Evolutionary conservation across 2,888 invertebrate genomes (phyloP).

Genomic region (Drosophila melanosoma): DNA sequence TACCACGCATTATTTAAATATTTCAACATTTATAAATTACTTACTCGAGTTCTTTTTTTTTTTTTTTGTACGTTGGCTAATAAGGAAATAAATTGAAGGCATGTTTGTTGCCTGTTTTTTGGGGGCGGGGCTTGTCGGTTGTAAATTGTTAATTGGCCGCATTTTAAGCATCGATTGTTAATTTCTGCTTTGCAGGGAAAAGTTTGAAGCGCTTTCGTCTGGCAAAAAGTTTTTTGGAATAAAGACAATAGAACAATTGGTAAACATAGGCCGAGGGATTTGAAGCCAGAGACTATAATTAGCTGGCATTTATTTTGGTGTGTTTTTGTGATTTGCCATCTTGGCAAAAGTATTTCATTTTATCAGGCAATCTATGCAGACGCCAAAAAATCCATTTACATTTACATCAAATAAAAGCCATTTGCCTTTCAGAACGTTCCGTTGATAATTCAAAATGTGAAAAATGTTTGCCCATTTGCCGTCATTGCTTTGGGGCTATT

Average conservation of each 20-base stretch:
- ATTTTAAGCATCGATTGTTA: conserved; percentile 67
- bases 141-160: conserved; percentile 70
- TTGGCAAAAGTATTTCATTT: neutral
- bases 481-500: conserved; percentile 28
- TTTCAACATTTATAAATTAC: conserved; percentile 27
- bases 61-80: neutral
- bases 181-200: conserved; percentile 57
- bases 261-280: neutral
- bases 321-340: conserved; percentile 4
- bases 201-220: conserved; percentile 77
- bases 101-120: conserved; percentile 8
- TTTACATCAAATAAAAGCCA: conserved; percentile 33
- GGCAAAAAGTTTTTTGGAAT: conserved; percentile 54
- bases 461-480: conserved; percentile 40
- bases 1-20: conserved; percentile 19
- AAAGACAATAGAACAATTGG: conserved; percentile 39
- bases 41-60: neutral
- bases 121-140: conserved; percentile 8
- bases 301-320: conserved; percentile 8
- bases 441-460: conserved; percentile 55
- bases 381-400: conserved; percentile 22
- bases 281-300: conserved; percentile 18
- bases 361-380: conserved; percentile 10
- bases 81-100: neutral
- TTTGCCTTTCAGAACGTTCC: conserved; percentile 52